A percentile compares a stretch with the other conserved stretches of the same genome.
Evolutionary conservation across 2,113 vertebrate genomes (phyloP).

Genomic region (Carettochelys insculpta): DNA sequence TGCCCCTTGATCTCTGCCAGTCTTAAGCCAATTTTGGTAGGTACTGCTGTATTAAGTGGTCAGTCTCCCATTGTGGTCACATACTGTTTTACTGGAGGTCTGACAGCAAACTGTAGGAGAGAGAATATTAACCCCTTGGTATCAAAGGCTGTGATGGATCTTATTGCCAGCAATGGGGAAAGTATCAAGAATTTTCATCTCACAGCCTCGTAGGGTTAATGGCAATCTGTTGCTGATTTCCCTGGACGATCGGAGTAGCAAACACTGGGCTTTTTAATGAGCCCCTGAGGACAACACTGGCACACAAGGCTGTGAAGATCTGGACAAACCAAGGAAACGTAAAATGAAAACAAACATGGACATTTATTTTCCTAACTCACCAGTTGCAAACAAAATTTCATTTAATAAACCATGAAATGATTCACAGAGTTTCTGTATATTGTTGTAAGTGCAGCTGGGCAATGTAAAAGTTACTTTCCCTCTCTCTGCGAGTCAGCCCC

Average conservation of each 20-base stretch:
- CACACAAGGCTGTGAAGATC: conserved; percentile 68
- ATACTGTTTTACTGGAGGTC: conserved; percentile 79
- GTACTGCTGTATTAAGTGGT: conserved; percentile 68
- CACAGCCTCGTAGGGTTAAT: conserved; percentile 67
- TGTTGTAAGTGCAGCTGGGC: conserved; percentile 79
- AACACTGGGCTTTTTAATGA: conserved; percentile 74
- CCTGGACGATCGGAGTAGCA: conserved; percentile 74
- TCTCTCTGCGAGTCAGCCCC: conserved; percentile 58
- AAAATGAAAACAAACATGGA: conserved; percentile 81
- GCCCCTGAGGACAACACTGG: conserved; percentile 74
- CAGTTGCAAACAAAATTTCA: conserved; percentile 79
- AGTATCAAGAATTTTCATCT: conserved; percentile 41
- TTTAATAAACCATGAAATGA: conserved; percentile 85
- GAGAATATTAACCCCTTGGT: conserved; percentile 56
- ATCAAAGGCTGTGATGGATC: conserved; percentile 15
- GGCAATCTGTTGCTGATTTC: conserved; percentile 81
- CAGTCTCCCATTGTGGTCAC: conserved; percentile 72
- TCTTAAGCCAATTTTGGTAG: conserved; percentile 73
- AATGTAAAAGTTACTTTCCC: conserved; percentile 74
- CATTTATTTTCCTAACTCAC: conserved; percentile 80
- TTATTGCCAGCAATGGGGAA: conserved; percentile 29
- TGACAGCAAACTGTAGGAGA: conserved; percentile 69
- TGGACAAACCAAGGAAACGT: conserved; percentile 77
- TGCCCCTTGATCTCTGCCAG: conserved; percentile 52
- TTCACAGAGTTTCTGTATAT: conserved; percentile 80